These are phyloP conservation scores for Chydorus sphaericus DNA, from an alignment of 2,888 invertebrate genomes.

Conservation along the genomic window DNA sequence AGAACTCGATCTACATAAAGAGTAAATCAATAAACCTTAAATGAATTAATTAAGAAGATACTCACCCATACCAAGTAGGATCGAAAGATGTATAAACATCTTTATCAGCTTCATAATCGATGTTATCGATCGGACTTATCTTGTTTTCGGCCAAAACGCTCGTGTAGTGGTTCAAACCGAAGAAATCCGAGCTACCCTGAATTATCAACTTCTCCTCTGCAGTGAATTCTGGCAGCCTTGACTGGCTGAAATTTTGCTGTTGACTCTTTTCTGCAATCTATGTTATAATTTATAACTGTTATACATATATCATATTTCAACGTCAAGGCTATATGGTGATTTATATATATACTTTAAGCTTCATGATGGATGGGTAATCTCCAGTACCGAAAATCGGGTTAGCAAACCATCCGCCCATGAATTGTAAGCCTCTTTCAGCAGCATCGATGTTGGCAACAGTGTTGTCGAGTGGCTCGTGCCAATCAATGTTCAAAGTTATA, in stretches of 20 bases:
- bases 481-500: slow-evolving; percentile 20
- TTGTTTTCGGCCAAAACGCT: slow-evolving; percentile 12
- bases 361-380: slow-evolving; percentile 51
- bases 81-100: slow-evolving; percentile 6
- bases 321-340: no score
- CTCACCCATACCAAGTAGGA: slow-evolving; percentile 14
- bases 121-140: neutral
- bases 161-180: slow-evolving; percentile 21
- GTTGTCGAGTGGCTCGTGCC: slow-evolving; percentile 18
- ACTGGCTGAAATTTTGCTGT: slow-evolving; percentile 41
- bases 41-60: neutral
- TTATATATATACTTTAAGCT: slow-evolving; percentile 33
- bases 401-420: slow-evolving; percentile 41
- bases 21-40: neutral
- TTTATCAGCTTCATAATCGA: slow-evolving; percentile 10
- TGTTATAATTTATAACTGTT: neutral
- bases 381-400: slow-evolving; percentile 49
- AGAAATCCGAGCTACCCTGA: slow-evolving; percentile 22
- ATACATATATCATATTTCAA: neutral
- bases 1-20: neutral
- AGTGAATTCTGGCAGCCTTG: slow-evolving; percentile 47
- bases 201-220: slow-evolving; percentile 42
- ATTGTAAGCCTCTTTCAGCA: slow-evolving; percentile 18
- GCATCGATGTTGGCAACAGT: slow-evolving; percentile 18
- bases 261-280: slow-evolving; percentile 35